Conservation (phyloP, 2,113 vertebrate genomes). For the Leucoraja erinaceus region DNA sequence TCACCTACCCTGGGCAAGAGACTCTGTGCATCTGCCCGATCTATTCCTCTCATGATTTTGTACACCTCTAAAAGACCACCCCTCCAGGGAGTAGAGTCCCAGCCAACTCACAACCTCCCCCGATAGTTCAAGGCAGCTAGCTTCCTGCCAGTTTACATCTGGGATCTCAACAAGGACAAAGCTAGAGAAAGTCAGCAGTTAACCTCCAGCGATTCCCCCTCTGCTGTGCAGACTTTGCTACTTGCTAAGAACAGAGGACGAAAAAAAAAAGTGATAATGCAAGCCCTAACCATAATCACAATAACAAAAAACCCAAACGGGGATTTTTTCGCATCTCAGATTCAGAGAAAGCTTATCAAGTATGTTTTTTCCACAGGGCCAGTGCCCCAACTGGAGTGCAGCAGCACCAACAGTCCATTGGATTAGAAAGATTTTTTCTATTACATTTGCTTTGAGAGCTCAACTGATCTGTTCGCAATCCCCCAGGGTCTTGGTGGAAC, state of each 20-base stretch:
- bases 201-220: not conserved
- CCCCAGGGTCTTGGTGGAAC: not conserved
- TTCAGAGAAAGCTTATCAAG: not conserved
- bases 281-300: not conserved
- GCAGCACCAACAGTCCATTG: not conserved
- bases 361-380: not conserved
- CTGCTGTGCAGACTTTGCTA: not conserved
- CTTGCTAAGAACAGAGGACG: not conserved
- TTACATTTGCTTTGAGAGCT: slow-evolving; percentile 3
- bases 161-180: not conserved
- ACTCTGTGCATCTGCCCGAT: too few relatives aligned
- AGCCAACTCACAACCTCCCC: too few relatives aligned
- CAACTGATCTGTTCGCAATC: not conserved
- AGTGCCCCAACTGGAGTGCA: not conserved
- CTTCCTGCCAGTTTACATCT: too few relatives aligned
- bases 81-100: too few relatives aligned
- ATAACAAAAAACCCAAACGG: not conserved
- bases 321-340: not conserved
- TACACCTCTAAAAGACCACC: too few relatives aligned
- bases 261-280: not conserved
- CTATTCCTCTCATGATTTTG: too few relatives aligned
- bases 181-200: not conserved
- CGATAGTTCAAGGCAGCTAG: too few relatives aligned
- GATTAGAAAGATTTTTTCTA: not conserved
- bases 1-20: too few relatives aligned